phyloP scores from a whole-genome alignment of 1,140 invertebrate genomes.

The Formica selysi region DNA sequence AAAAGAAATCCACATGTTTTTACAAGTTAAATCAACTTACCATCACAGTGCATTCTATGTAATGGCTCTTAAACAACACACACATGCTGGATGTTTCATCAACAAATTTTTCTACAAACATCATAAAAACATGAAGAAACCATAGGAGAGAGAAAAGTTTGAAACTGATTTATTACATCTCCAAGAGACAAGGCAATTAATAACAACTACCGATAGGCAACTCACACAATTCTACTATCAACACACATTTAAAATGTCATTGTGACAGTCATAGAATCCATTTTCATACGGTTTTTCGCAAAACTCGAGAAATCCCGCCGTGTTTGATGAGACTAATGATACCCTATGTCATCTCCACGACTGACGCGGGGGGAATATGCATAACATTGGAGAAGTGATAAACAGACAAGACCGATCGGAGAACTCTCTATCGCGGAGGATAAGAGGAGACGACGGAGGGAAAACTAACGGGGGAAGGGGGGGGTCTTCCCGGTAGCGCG shows the following conservation, averaged over 20 bases:
- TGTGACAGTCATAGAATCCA: background rate
- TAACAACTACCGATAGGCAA: background rate
- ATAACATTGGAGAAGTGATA: background rate
- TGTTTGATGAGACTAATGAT: conserved; percentile 13
- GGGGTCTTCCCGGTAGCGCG: no score
- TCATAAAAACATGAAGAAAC: background rate
- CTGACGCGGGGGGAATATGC: background rate
- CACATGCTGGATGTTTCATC: background rate
- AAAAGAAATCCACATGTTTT: background rate
- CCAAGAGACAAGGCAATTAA: background rate
- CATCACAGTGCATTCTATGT: background rate
- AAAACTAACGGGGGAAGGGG: background rate
- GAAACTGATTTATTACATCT: background rate
- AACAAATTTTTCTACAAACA: background rate
- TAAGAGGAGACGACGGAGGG: background rate
- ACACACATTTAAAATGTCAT: background rate
- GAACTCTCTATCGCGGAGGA: background rate
- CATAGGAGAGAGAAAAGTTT: background rate
- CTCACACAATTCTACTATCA: background rate
- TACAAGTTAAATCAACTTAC: background rate
- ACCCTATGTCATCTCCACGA: conserved; percentile 29
- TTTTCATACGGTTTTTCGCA: background rate
- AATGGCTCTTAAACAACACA: background rate
- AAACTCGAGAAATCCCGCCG: background rate
- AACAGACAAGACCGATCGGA: background rate